phyloP scores from a whole-genome alignment of 2,113 vertebrate genomes.

The Labeo catla region DNA sequence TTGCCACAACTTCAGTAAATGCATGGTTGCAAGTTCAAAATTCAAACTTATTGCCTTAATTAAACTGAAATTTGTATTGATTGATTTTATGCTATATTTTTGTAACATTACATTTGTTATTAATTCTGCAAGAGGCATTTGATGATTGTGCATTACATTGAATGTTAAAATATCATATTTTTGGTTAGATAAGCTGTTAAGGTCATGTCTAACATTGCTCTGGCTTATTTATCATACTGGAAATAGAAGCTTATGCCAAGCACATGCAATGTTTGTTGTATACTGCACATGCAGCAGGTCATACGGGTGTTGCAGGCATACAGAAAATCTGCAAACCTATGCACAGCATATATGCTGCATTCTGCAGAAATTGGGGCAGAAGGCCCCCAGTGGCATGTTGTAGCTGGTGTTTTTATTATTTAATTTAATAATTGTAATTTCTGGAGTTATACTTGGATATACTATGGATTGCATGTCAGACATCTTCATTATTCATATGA shows the following conservation, averaged over 20 bases:
- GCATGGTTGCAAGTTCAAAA: not conserved
- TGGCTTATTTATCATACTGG: not conserved
- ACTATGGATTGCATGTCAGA: not conserved
- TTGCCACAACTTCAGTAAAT: not conserved
- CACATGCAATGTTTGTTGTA: not conserved
- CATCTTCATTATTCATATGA: not conserved
- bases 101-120: not conserved
- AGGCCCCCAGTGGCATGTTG: not conserved
- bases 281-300: not conserved
- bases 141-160: not conserved
- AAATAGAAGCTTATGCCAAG: not conserved
- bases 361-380: not conserved
- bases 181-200: not conserved
- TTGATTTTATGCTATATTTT: not conserved
- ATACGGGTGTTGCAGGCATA: not conserved
- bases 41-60: too few relatives aligned
- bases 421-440: slow-evolving; percentile 1
- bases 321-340: not conserved
- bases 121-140: not conserved
- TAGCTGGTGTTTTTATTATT: not conserved
- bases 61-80: not conserved
- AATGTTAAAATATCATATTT: not conserved
- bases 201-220: not conserved
- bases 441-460: not conserved
- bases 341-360: not conserved